Evolutionary conservation across 2,888 invertebrate species (phyloP).

Genomic region (Dioctria rufipes): DNA sequence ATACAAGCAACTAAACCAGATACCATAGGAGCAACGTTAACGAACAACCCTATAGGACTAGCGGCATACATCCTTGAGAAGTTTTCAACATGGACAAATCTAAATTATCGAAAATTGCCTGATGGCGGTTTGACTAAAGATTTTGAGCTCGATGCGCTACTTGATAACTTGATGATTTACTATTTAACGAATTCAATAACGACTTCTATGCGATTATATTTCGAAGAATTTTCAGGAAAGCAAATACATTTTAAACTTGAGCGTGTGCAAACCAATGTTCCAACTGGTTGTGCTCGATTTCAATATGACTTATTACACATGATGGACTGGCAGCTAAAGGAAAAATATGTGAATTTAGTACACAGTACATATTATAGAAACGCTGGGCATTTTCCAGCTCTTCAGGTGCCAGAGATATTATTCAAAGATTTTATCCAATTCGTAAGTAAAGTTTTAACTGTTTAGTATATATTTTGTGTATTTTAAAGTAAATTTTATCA

Average conservation of each 20-base stretch:
- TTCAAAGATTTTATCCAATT: constrained; percentile 65
- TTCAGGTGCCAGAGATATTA: constrained; percentile 66
- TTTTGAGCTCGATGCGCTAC: constrained; percentile 79
- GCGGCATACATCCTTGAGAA: constrained; percentile 89
- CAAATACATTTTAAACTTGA: constrained; percentile 68
- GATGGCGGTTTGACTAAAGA: constrained; percentile 80
- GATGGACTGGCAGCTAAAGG: constrained; percentile 62
- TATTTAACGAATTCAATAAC: constrained; percentile 83
- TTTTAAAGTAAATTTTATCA: no score
- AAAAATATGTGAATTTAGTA: constrained; percentile 66
- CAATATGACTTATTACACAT: constrained; percentile 65
- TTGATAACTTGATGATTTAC: constrained; percentile 89
- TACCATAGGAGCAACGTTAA: constrained; percentile 80
- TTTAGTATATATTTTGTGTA: background rate
- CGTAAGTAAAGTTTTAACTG: constrained; percentile 56
- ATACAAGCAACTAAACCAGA: constrained; percentile 89
- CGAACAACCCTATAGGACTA: constrained; percentile 84
- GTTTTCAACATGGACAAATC: constrained; percentile 83
- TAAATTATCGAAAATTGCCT: constrained; percentile 70
- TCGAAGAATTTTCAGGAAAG: constrained; percentile 74
- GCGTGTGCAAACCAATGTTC: constrained; percentile 63
- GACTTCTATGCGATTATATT: constrained; percentile 82
- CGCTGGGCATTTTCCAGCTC: constrained; percentile 69
- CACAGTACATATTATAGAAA: constrained; percentile 64
- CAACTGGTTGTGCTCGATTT: constrained; percentile 67